These are phyloP conservation scores for Triplophysa bombifrons DNA, from an alignment of 2,797 vertebrate genomes.

Conservation along the genomic window DNA sequence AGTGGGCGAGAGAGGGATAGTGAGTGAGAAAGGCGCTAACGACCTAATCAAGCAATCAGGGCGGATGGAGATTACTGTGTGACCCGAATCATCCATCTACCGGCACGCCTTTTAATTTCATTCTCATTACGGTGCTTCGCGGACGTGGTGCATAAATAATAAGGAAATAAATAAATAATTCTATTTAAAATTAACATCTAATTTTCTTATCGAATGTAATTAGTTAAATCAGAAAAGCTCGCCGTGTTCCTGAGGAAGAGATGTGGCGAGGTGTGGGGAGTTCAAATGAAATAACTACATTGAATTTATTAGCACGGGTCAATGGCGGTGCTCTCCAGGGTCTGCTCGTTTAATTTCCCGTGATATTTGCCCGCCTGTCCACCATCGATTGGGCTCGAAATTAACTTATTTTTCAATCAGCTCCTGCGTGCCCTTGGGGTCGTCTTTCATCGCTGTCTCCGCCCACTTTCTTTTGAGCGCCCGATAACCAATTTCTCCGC, in stretches of 20 bases:
- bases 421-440: slow-evolving; percentile 90
- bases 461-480: slow-evolving; percentile 84
- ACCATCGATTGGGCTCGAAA: slow-evolving; percentile 99
- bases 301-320: slow-evolving; percentile 99
- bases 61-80: slow-evolving; percentile 94
- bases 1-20: neutral
- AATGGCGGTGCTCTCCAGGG: slow-evolving; percentile 90
- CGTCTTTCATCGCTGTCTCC: slow-evolving; percentile 86
- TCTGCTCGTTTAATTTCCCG: slow-evolving; percentile 99
- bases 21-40: slow-evolving; percentile 86
- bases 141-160: slow-evolving; percentile 72
- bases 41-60: slow-evolving; percentile 99
- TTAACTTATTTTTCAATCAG: slow-evolving; percentile 99
- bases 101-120: slow-evolving; percentile 87
- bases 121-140: slow-evolving; percentile 82
- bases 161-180: slow-evolving; percentile 70
- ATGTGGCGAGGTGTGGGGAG: slow-evolving; percentile 71
- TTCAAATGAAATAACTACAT: slow-evolving; percentile 88
- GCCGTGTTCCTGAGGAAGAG: slow-evolving; percentile 70
- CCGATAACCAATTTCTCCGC: slow-evolving; percentile 90
- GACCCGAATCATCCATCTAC: slow-evolving; percentile 98
- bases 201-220: slow-evolving; percentile 94
- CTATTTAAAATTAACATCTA: slow-evolving; percentile 91
- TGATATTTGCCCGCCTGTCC: slow-evolving; percentile 99
- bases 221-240: slow-evolving; percentile 97